Conservation (phyloP, 2,797 vertebrate species). For the Rhinogobio ventralis region DNA sequence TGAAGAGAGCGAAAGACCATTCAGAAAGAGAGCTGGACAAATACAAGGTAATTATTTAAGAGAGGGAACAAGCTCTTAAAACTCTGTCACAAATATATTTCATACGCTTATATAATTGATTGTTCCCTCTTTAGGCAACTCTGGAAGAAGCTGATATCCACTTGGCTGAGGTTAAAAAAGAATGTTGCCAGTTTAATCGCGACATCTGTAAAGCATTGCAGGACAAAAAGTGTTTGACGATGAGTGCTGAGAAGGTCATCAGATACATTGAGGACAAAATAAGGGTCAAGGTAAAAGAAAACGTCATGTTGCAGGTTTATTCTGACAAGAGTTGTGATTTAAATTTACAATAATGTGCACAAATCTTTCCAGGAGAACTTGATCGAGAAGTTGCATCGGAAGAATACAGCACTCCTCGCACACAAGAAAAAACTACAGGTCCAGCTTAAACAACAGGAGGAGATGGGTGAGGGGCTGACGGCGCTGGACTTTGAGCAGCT, state of each 20-base stretch:
- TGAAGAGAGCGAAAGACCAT: slow-evolving; percentile 66
- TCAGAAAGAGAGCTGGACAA: slow-evolving; percentile 68
- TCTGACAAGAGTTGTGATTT: not conserved
- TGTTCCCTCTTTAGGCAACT: slow-evolving; percentile 68
- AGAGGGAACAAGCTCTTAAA: not conserved
- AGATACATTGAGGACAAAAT: slow-evolving; percentile 78
- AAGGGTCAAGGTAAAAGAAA: slow-evolving; percentile 72
- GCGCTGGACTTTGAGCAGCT: slow-evolving; percentile 79
- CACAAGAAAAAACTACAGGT: slow-evolving; percentile 77
- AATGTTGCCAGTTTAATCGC: slow-evolving; percentile 74
- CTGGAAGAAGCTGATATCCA: slow-evolving; percentile 77
- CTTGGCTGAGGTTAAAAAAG: slow-evolving; percentile 73
- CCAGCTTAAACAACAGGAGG: slow-evolving; percentile 78
- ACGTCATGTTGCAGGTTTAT: not conserved
- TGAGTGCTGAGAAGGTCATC: slow-evolving; percentile 75
- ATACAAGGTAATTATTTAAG: slow-evolving; percentile 69
- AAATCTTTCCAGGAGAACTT: slow-evolving; percentile 71
- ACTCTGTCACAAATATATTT: not conserved
- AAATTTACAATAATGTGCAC: not conserved
- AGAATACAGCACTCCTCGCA: slow-evolving; percentile 75
- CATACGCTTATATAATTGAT: not conserved
- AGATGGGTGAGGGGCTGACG: slow-evolving; percentile 69
- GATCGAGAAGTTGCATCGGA: slow-evolving; percentile 76
- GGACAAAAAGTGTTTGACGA: slow-evolving; percentile 69
- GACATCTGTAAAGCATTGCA: slow-evolving; percentile 70